These are phyloP conservation scores for Haemorhous mexicanus DNA, from an alignment of 2,113 vertebrate genomes.

Conservation along the genomic window DNA sequence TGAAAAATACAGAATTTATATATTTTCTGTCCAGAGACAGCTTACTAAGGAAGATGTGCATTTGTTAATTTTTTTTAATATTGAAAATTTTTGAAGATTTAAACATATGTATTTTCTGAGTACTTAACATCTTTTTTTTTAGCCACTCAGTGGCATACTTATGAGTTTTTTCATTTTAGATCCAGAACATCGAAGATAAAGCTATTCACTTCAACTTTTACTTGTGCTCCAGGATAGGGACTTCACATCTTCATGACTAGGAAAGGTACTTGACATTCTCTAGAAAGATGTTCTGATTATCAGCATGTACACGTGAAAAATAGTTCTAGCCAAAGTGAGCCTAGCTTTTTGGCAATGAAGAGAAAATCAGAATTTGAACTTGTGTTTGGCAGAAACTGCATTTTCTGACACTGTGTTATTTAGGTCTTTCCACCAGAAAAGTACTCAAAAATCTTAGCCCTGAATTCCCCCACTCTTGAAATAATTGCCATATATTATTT, in stretches of 20 bases:
- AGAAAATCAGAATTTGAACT: neutral
- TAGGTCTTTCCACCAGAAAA: neutral
- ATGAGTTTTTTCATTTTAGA: neutral
- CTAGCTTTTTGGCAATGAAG: neutral
- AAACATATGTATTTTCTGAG: neutral
- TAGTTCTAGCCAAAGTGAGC: neutral
- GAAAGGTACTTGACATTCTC: neutral
- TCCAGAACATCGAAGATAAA: neutral
- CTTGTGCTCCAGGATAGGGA: neutral
- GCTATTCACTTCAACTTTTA: neutral
- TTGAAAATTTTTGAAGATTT: neutral
- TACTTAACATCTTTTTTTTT: neutral
- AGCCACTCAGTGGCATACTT: neutral
- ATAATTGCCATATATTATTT: neutral
- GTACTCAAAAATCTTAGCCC: neutral
- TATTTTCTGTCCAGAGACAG: neutral
- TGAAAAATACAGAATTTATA: neutral
- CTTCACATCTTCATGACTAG: neutral
- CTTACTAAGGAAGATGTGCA: neutral
- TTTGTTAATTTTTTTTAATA: neutral
- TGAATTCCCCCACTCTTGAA: neutral
- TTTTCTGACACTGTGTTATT: neutral
- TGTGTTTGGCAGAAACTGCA: neutral
- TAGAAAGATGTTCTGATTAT: neutral
- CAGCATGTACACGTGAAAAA: neutral